Conservation (phyloP, 2,113 vertebrate species). For the Sylvietta virens region DNA sequence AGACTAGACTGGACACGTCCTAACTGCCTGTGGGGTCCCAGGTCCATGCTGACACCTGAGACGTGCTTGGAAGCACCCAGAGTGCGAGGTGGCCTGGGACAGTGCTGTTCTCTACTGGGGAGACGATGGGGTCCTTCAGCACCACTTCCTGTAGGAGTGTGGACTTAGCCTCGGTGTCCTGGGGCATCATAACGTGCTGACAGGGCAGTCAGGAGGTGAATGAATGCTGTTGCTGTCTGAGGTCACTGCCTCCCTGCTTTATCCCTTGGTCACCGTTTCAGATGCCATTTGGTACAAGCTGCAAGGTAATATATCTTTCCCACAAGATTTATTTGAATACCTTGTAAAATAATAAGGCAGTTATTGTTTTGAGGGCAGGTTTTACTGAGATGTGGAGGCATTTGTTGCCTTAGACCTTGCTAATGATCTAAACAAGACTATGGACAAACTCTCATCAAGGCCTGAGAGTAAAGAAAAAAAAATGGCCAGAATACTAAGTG, state of each 20-base stretch:
- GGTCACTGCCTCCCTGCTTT: not conserved
- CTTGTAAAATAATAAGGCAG: not conserved
- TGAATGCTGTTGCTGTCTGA: not conserved
- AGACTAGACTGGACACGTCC: fast-evolving
- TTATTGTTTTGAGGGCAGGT: not conserved
- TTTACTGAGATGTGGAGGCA: not conserved
- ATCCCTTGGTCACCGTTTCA: not conserved
- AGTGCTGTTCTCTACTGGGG: not conserved
- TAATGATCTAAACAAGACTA: not conserved
- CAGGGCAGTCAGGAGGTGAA: not conserved
- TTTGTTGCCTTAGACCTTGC: not conserved
- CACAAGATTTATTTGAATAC: not conserved
- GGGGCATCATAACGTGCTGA: not conserved
- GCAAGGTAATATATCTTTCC: not conserved
- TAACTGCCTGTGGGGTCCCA: not conserved
- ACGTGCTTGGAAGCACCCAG: fast-evolving
- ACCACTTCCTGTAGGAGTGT: not conserved
- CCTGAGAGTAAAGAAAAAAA: not conserved
- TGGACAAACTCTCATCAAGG: too few species aligned
- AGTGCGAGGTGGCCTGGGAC: not conserved
- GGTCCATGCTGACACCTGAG: not conserved
- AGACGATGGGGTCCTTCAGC: not conserved
- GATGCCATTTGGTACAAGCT: not conserved
- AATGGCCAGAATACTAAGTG: not conserved
- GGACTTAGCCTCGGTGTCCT: fast-evolving